Evolutionary conservation across 2,888 invertebrate species (phyloP).

Genomic region (Melanchra persicariae): DNA sequence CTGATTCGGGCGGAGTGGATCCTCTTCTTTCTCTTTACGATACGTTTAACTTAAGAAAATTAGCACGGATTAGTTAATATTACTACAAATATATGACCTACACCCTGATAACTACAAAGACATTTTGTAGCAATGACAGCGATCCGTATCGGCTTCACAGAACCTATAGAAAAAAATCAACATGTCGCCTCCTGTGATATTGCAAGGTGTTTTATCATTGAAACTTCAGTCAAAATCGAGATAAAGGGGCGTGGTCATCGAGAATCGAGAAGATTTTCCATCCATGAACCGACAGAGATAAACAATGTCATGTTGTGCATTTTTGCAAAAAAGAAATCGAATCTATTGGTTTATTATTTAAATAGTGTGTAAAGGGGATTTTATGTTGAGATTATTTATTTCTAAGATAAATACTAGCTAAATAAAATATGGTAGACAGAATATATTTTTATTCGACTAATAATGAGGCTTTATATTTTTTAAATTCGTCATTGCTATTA

Average conservation of each 20-base stretch:
- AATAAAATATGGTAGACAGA: background rate
- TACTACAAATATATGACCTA: slow-evolving; percentile 89
- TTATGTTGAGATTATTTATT: background rate
- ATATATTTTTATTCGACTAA: slow-evolving; percentile 43
- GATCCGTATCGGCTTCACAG: slow-evolving; percentile 90
- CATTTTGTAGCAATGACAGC: slow-evolving; percentile 90
- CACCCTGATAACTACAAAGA: slow-evolving; percentile 91
- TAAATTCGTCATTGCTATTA: background rate
- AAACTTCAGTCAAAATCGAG: slow-evolving; percentile 82
- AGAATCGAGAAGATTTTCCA: slow-evolving; percentile 70
- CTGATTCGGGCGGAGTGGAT: slow-evolving; percentile 88
- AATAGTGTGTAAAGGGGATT: background rate
- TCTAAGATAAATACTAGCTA: background rate
- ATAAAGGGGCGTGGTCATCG: slow-evolving; percentile 77
- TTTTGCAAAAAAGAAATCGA: slow-evolving; percentile 16
- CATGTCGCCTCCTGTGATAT: slow-evolving; percentile 88
- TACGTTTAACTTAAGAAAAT: slow-evolving; percentile 85
- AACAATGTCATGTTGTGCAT: slow-evolving; percentile 46
- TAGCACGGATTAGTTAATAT: slow-evolving; percentile 86
- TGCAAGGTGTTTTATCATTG: slow-evolving; percentile 86
- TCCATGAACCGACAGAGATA: slow-evolving; percentile 61
- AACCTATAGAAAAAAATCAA: slow-evolving; percentile 90
- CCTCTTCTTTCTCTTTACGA: slow-evolving; percentile 86
- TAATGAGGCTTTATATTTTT: background rate
- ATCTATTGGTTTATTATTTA: background rate